Conservation (phyloP, 2,113 vertebrate species). For the Cavia aperea region DNA sequence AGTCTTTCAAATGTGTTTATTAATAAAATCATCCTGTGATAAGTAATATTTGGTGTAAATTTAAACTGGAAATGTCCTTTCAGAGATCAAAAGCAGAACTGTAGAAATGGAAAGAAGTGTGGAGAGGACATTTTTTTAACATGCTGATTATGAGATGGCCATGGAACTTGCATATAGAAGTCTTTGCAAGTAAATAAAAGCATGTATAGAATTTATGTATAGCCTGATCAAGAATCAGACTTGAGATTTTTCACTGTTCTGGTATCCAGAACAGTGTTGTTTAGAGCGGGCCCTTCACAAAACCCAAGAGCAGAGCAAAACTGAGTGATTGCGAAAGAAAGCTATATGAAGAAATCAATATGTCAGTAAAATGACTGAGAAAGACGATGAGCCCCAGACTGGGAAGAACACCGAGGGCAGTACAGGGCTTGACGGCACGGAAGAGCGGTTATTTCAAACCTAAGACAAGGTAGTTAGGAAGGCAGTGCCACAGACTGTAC, state of each 20-base stretch:
- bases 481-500: background rate
- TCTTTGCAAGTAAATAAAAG: background rate
- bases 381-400: background rate
- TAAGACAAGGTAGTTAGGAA: background rate
- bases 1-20: background rate
- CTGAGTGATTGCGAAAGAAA: background rate
- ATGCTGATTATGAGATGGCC: background rate
- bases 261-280: background rate
- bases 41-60: background rate
- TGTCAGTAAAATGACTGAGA: background rate
- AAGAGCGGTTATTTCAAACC: background rate
- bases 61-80: background rate
- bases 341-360: background rate
- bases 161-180: background rate
- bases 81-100: background rate
- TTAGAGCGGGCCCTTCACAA: background rate
- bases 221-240: background rate
- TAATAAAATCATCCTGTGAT: background rate
- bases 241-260: background rate
- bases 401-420: background rate
- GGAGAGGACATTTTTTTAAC: background rate
- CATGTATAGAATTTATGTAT: background rate
- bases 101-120: background rate
- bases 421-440: background rate
- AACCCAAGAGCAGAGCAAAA: background rate